phyloP scores from a whole-genome alignment of 2,888 invertebrate genomes.

The Sycophila texana region DNA sequence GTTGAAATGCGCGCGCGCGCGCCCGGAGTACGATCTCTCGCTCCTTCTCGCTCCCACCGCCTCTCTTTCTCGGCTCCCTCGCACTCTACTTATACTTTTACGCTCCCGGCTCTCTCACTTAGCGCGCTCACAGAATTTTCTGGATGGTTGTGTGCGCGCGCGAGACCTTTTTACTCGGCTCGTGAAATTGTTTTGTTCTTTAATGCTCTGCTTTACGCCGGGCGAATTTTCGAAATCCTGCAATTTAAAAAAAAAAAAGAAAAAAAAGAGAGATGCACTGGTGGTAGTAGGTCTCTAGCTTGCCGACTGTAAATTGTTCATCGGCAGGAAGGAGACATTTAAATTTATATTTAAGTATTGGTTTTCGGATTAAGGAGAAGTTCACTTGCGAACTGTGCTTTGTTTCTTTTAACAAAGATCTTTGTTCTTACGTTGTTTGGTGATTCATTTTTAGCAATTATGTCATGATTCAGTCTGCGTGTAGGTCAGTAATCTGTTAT shows the following conservation, averaged over 20 bases:
- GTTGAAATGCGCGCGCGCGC: constrained; percentile 52
- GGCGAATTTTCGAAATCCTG: background rate
- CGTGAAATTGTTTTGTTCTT: background rate
- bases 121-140: constrained; percentile 49
- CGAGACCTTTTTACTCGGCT: constrained; percentile 13
- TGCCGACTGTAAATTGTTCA: background rate
- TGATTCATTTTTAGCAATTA: no score
- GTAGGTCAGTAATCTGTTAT: no score
- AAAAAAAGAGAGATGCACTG: background rate
- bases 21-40: constrained; percentile 3
- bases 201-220: constrained; percentile 1
- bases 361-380: no score
- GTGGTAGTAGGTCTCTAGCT: background rate
- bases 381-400: no score
- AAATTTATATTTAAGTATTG: background rate
- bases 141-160: constrained; percentile 23
- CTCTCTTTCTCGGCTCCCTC: constrained; percentile 18
- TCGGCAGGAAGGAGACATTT: background rate
- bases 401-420: no score
- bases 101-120: constrained; percentile 48
- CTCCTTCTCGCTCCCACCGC: background rate
- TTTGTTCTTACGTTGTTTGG: no score
- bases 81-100: constrained; percentile 55
- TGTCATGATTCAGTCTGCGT: no score
- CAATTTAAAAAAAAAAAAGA: background rate